These are phyloP conservation scores for Eurystomus glaucurus DNA, from an alignment of 2,797 vertebrate species.

Conservation along the genomic window DNA sequence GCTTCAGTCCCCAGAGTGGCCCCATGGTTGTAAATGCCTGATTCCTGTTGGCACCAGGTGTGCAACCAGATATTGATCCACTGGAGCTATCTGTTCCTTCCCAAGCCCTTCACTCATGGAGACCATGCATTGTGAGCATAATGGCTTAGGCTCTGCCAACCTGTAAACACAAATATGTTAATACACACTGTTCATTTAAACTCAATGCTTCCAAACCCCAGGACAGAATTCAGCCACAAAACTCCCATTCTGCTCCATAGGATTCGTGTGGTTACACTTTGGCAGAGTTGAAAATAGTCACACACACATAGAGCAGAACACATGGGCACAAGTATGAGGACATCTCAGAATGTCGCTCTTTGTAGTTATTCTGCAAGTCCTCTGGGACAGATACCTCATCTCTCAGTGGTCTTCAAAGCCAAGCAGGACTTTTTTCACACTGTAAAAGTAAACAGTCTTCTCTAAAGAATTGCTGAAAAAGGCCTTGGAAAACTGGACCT, in stretches of 20 bases:
- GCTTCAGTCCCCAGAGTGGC: background rate
- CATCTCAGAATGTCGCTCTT: constrained; percentile 12
- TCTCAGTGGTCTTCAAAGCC: constrained; percentile 15
- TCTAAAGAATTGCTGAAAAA: constrained; percentile 19
- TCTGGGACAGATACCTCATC: background rate
- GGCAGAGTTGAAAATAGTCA: constrained; percentile 6
- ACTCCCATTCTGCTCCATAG: background rate
- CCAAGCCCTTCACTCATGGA: background rate
- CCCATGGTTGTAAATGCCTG: background rate
- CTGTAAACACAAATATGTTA: background rate
- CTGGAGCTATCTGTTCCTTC: background rate
- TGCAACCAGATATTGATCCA: background rate
- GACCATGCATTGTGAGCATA: background rate
- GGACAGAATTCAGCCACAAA: background rate
- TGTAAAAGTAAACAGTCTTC: constrained; percentile 23
- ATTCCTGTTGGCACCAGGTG: background rate
- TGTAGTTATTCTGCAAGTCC: background rate
- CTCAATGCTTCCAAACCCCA: background rate
- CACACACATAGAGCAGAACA: background rate
- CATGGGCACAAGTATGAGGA: background rate
- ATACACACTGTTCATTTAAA: background rate
- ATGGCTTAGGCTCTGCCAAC: background rate
- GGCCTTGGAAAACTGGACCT: background rate
- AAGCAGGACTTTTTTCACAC: constrained; percentile 2
- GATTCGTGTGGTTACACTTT: background rate